Evolutionary conservation across 2,797 vertebrate genomes (phyloP).

Genomic region (Orientallactaga sibirica): DNA sequence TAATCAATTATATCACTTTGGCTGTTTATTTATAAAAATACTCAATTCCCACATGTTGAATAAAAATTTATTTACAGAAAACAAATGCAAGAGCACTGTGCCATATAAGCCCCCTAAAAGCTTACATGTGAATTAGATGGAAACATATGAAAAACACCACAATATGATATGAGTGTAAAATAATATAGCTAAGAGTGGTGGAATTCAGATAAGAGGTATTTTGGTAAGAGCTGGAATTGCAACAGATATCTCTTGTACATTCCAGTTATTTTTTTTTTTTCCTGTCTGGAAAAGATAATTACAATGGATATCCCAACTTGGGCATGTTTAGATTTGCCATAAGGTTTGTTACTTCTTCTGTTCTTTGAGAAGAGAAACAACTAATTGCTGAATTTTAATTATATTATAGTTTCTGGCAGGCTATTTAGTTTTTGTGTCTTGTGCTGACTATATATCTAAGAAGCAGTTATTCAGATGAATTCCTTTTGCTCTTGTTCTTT

Average conservation of each 20-base stretch:
- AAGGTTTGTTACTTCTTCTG: constrained; percentile 70
- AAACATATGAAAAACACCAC: neutral
- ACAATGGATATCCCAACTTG: constrained; percentile 65
- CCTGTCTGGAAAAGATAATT: constrained; percentile 74
- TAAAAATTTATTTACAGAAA: neutral
- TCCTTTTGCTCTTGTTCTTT: neutral
- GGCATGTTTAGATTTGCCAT: constrained; percentile 17
- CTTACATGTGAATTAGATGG: neutral
- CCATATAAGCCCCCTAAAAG: neutral
- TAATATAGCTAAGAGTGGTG: neutral
- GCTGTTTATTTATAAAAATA: neutral
- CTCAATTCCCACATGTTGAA: neutral
- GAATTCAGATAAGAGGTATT: neutral
- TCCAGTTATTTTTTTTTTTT: constrained; percentile 77
- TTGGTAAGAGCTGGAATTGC: neutral
- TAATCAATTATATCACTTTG: neutral
- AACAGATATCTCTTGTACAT: neutral
- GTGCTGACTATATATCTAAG: neutral
- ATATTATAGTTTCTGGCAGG: constrained; percentile 60
- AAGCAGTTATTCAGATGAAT: neutral
- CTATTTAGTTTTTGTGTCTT: neutral
- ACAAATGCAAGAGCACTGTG: neutral
- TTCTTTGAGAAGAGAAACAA: constrained; percentile 76
- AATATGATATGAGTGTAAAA: neutral
- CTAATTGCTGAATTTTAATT: constrained; percentile 57